A percentile compares a stretch with the other conserved stretches of the same genome.
Evolutionary conservation across 2,113 vertebrate genomes (phyloP).

Genomic region (Centropus bengalensis): DNA sequence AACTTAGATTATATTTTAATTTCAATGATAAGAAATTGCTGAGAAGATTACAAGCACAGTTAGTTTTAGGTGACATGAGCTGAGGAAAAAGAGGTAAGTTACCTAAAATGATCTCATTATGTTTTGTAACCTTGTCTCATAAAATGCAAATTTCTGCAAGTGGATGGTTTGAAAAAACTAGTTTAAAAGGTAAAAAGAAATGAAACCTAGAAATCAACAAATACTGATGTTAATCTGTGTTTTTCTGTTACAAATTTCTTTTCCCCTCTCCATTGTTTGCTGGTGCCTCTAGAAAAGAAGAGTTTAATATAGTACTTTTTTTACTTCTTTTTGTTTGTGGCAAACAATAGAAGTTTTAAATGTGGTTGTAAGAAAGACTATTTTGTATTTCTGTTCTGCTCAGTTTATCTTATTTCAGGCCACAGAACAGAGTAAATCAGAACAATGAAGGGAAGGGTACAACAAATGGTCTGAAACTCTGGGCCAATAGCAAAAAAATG

Average conservation of each 20-base stretch:
- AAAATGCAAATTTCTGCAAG: conserved; percentile 49
- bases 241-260: neutral
- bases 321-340: neutral
- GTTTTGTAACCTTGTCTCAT: conserved; percentile 6
- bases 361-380: neutral
- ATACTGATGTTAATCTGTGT: neutral
- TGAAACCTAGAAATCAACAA: conserved; percentile 6
- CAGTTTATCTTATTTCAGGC: neutral
- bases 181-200: conserved; percentile 13
- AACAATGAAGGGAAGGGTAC: neutral
- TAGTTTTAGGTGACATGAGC: conserved; percentile 41
- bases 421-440: neutral
- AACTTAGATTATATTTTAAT: conserved; percentile 39
- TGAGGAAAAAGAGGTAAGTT: conserved; percentile 26
- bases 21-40: conserved; percentile 19
- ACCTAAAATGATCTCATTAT: neutral
- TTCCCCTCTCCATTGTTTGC: neutral
- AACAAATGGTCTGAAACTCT: neutral
- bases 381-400: neutral
- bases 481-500: neutral
- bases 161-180: neutral
- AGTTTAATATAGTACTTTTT: neutral
- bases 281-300: neutral
- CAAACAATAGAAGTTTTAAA: neutral
- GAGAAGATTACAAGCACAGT: neutral